Evolutionary conservation across 2,797 vertebrate genomes (phyloP), one percentile per base, ranked within the genome.

Genomic region (Falco peregrinus): DNA sequence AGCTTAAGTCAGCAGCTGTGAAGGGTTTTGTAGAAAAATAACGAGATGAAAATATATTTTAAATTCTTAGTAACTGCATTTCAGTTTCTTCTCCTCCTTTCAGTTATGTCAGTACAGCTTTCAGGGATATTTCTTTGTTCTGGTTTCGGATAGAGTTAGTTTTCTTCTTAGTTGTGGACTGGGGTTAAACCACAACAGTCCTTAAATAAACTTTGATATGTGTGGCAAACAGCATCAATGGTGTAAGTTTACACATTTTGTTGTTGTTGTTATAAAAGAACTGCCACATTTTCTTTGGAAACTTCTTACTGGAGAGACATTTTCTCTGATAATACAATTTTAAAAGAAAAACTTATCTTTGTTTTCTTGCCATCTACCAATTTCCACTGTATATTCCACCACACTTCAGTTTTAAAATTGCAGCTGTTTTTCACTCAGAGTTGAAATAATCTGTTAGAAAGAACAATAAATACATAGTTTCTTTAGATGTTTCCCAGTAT

Each of bases 401-500:
- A 25, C 26, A 5, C 16, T 86, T 37, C 11, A 33, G 14, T 20
- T 57, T 48, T 16, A 31, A 45, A 69, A 45, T 33, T 39, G 28
- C 28, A 33, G 11, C 37, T 2, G 0, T 47, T 57, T 70, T 39
- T 22, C 69, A 29, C 64, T 64, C 8, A 0, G 13, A 39, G 56
- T 56, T 76, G 56, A 50, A 75, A 37, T 74, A 43, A 37, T 80
- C 17, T 29, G 20, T 37, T 37, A 37, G 48, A 28, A 83, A 43
- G 31, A 75, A 39, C 33, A 35, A 20, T 51, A 51, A 79, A 35
- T 15, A 17, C 37, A n/a, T 33, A 4, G 13, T 26, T 79, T 37
- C 37, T 51, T 26, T 26, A 57, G 61, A 5, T 26, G 47, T 26
- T 73, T 73, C 53, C 51, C 16, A 8, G 5, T 14, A 15, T 67